Evolutionary conservation across 2,888 invertebrate genomes (phyloP).

Genomic region (Cyclophora punctaria): DNA sequence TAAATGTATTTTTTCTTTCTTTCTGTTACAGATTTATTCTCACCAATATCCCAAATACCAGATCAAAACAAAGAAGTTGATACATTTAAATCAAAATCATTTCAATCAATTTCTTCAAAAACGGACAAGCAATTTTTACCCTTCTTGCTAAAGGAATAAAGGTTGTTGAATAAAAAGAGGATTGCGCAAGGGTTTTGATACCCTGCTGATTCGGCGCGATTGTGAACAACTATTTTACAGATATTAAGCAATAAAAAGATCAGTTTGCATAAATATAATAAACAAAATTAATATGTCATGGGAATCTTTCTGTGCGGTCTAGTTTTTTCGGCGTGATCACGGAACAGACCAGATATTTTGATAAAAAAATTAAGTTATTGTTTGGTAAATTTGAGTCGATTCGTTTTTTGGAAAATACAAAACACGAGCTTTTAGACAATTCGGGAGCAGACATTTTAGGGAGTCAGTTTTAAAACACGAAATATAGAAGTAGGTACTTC

Average conservation of each 20-base stretch:
- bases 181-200: conserved; percentile 17
- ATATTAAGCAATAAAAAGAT: conserved; percentile 33
- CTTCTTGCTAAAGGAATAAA: conserved; percentile 7
- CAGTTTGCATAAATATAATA: conserved; percentile 52
- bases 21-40: too few relatives aligned
- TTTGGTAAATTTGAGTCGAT: too few relatives aligned
- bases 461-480: too few relatives aligned
- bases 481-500: too few relatives aligned
- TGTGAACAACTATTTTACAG: conserved; percentile 21
- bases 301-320: conserved; percentile 48
- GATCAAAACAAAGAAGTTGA: conserved; percentile 27
- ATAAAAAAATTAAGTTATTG: too few relatives aligned
- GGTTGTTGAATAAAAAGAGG: conserved; percentile 10
- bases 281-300: conserved; percentile 37
- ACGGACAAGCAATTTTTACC: conserved; percentile 1
- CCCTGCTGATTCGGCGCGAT: conserved; percentile 27
- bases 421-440: too few relatives aligned
- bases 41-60: conserved; percentile 2
- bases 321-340: conserved; percentile 11
- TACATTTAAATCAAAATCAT: conserved; percentile 21
- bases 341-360: too few relatives aligned
- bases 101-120: conserved; percentile 4
- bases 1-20: too few relatives aligned
- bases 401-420: too few relatives aligned
- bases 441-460: too few relatives aligned